Conservation (phyloP, 2,113 vertebrate species). For the Ceuthmochares aereus region DNA sequence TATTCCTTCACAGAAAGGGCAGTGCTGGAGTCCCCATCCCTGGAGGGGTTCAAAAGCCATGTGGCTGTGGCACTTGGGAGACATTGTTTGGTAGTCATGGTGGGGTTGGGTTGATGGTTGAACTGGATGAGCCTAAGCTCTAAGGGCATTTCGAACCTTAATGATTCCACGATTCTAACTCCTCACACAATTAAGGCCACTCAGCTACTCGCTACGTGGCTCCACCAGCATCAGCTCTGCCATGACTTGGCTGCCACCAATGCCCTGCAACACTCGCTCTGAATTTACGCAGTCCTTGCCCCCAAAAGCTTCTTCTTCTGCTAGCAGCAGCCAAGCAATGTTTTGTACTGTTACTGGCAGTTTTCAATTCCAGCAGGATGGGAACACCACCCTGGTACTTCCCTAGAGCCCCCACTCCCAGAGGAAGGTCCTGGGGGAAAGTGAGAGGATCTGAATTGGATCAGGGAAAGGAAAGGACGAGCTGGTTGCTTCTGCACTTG, state of each 20-base stretch:
- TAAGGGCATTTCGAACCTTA: too few species aligned
- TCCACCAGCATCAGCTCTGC: neutral
- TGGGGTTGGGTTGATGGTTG: too few species aligned
- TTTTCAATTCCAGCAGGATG: neutral
- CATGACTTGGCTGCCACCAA: accelerated
- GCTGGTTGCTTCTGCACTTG: neutral
- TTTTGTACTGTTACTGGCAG: accelerated
- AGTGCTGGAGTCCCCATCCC: too few species aligned
- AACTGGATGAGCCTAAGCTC: too few species aligned
- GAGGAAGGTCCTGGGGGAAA: neutral
- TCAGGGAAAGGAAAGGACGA: neutral
- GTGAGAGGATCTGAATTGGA: neutral
- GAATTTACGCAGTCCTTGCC: neutral
- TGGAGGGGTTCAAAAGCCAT: too few species aligned
- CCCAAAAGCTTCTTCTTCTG: neutral
- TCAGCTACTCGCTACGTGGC: neutral
- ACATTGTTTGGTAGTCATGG: too few species aligned
- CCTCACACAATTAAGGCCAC: neutral
- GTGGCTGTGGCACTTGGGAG: too few species aligned
- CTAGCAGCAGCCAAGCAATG: accelerated
- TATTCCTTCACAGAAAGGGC: too few species aligned
- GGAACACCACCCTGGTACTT: neutral
- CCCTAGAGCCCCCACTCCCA: neutral
- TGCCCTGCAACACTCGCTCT: accelerated
- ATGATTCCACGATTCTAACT: too few species aligned